phyloP scores from a whole-genome alignment of 92 coral and sea anemone genomes.

The Porites divaricata region DNA sequence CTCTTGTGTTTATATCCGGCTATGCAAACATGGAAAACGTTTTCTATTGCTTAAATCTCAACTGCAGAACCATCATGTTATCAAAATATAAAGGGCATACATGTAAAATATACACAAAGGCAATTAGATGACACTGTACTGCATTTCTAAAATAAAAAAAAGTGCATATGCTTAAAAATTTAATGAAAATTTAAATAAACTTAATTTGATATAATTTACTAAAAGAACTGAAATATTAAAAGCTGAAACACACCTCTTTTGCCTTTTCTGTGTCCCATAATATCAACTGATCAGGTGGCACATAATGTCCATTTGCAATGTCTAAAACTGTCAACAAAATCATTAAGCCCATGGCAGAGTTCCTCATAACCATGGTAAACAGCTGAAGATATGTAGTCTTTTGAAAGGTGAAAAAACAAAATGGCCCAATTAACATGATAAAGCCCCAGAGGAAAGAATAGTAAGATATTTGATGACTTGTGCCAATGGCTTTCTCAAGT shows the following conservation, averaged over 20 bases:
- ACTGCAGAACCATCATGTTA: too few relatives aligned
- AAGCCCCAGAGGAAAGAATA: constrained; percentile 81
- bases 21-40: too few relatives aligned
- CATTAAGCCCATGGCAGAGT: constrained; percentile 84
- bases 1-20: too few relatives aligned
- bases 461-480: constrained; percentile 70
- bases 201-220: too few relatives aligned
- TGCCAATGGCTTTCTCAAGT: constrained; percentile 64
- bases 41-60: too few relatives aligned
- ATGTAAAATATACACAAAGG: too few relatives aligned
- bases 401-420: constrained; percentile 85
- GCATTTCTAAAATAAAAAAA: too few relatives aligned
- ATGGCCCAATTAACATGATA: constrained; percentile 77
- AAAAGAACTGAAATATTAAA: too few relatives aligned
- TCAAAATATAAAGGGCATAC: too few relatives aligned
- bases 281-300: constrained; percentile 63
- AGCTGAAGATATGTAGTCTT: constrained; percentile 75
- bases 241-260: constrained; percentile 62
- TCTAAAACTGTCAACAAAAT: constrained; percentile 61
- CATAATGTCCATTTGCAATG: constrained; percentile 66
- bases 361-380: constrained; percentile 78
- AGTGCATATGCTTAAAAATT: too few relatives aligned
- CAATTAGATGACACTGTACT: too few relatives aligned
- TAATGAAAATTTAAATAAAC: too few relatives aligned
- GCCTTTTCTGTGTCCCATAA: constrained; percentile 68